A percentile compares a stretch with the other conserved stretches of the same genome.
These are phyloP conservation scores for Portevinia maculata DNA, from an alignment of 2,888 invertebrate genomes.

Conservation along the genomic window DNA sequence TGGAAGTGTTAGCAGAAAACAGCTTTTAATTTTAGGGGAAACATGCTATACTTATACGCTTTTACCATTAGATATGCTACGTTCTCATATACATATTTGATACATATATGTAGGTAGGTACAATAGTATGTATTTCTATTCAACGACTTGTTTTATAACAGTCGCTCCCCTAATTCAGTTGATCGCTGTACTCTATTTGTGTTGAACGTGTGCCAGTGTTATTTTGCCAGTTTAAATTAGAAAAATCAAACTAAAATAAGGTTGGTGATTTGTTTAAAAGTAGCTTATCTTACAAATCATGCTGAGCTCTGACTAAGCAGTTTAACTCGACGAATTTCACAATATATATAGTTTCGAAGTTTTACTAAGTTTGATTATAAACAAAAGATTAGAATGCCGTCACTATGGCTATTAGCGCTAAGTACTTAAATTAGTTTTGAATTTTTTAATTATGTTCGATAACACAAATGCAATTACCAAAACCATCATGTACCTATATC, in stretches of 20 bases:
- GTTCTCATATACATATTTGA: no score
- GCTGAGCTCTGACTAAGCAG: no score
- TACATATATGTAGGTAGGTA: no score
- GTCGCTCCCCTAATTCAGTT: slow-evolving; percentile 39
- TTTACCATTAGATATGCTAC: no score
- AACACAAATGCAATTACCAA: slow-evolving; percentile 7
- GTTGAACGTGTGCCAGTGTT: slow-evolving; percentile 6
- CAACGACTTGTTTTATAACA: slow-evolving; percentile 3
- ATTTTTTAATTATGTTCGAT: slow-evolving; percentile 9
- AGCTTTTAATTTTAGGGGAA: no score
- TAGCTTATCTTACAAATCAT: neutral
- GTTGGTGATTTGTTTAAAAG: slow-evolving; percentile 25
- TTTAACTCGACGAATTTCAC: no score
- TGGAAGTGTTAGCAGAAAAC: no score
- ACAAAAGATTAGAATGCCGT: slow-evolving; percentile 43
- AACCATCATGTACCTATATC: slow-evolving; percentile 11
- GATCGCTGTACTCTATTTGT: slow-evolving; percentile 46
- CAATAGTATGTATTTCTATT: neutral
- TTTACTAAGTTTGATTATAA: slow-evolving; percentile 63
- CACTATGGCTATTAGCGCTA: no score
- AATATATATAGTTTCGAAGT: no score
- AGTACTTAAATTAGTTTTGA: slow-evolving; percentile 10
- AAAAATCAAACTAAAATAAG: slow-evolving; percentile 21
- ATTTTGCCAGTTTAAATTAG: neutral
- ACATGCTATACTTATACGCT: no score